Evolutionary conservation across 2,797 vertebrate species (phyloP), one percentile per base, ranked within the genome.

Genomic region (Danio albolineatus): DNA sequence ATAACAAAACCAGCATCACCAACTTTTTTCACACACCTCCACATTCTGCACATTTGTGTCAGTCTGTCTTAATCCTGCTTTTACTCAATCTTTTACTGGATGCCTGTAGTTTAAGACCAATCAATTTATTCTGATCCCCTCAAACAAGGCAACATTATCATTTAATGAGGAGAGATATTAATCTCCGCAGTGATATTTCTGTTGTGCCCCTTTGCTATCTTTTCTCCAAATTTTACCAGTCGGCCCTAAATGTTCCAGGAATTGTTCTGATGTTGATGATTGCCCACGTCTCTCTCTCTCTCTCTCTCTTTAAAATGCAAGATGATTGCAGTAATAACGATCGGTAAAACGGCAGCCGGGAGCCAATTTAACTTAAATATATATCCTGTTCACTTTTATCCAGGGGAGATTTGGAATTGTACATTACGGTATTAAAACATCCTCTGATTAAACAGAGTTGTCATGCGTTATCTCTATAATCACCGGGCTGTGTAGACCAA

Each of bases 231-330:
- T 61, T 73, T 66, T 28, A 28, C 43, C 69, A 43, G 28, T 51
- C 19, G 10, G 48, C 28, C 65, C 67, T 46, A 82, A 67, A 61
- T 48, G 73, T 78, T 77, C 76, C 53, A 41, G 67, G 69, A 85
- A 86, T 81, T 75, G n/a, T 16, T 61, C 49, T 61, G 53, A 86
- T 85, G 56, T 84, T 54, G 46, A 10, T 46, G 81, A 84, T 72
- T 73, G 70, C 41, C 38, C 5, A 19, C 65, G 51, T 65, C 61
- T 44, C 14, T 62, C 28, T 28, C 28, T 3, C n/a, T n/a, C n/a
- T n/a, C 28, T 28, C 28, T 28, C 28, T 28, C 28, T 28, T 67
- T 78, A 16, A 54, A 74, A 59, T 59, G 53, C 41, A 67, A 21
- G 49, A 53, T 67, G 66, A 64, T 84, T 80, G 56, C 54, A 48